These are phyloP conservation scores for Neogale vison DNA, from an alignment of 2,113 vertebrate genomes.

Conservation along the genomic window DNA sequence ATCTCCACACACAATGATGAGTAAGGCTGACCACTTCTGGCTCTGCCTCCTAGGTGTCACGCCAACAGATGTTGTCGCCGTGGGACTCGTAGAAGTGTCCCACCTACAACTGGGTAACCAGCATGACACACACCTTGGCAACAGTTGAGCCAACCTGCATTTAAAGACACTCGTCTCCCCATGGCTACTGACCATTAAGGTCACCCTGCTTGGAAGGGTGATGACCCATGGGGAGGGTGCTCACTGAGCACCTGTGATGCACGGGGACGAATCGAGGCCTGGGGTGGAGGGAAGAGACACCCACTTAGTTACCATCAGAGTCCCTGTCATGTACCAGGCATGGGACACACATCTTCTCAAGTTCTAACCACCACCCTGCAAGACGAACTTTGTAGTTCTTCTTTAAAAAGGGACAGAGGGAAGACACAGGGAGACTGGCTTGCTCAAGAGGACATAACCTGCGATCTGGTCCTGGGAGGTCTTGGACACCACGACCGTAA, in stretches of 20 bases:
- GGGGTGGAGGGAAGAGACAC: neutral
- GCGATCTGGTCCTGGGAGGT: neutral
- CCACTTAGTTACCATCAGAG: neutral
- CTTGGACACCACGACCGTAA: neutral
- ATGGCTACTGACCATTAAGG: neutral
- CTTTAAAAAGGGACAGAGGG: neutral
- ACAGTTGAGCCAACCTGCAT: neutral
- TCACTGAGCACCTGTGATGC: neutral
- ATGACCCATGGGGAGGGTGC: neutral
- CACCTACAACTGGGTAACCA: neutral
- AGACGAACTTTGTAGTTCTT: neutral
- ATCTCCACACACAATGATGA: neutral
- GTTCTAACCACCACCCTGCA: neutral
- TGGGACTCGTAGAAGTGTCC: neutral
- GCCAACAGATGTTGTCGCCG: neutral
- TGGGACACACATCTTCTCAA: neutral
- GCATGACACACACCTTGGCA: neutral
- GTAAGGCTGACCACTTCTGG: neutral
- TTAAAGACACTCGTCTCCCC: neutral
- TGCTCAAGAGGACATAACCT: neutral
- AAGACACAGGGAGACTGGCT: neutral
- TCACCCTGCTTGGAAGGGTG: neutral
- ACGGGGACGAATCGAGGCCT: neutral
- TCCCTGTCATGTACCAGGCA: neutral
- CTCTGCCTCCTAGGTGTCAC: neutral